phyloP scores from a whole-genome alignment of 2,113 vertebrate genomes.

The Tragelaphus buxtoni region DNA sequence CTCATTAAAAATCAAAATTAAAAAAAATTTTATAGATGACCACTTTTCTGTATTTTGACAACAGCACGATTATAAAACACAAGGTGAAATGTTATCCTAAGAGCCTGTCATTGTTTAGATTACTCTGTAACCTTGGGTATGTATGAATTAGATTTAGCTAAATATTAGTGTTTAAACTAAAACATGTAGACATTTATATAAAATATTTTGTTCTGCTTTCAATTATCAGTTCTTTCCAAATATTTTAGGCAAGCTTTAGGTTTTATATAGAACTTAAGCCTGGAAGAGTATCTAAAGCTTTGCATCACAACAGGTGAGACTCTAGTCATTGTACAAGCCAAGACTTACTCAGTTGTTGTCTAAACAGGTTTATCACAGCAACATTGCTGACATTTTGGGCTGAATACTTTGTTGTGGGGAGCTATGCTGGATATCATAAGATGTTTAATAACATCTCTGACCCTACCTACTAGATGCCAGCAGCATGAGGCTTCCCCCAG shows the following conservation, averaged over 20 bases:
- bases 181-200: background rate
- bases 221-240: background rate
- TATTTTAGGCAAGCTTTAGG: background rate
- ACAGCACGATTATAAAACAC: background rate
- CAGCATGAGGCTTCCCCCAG: background rate
- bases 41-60: background rate
- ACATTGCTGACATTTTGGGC: background rate
- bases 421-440: background rate
- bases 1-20: background rate
- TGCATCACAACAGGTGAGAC: background rate
- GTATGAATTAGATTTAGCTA: background rate
- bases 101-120: background rate
- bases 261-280: background rate
- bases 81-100: conserved; percentile 18
- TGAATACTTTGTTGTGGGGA: background rate
- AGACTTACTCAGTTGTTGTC: background rate
- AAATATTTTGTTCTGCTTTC: background rate
- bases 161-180: background rate
- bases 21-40: background rate
- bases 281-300: conserved; percentile 2
- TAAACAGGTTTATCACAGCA: background rate
- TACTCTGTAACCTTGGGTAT: background rate
- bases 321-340: background rate
- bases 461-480: background rate
- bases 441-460: background rate